Evolutionary conservation across 2,888 invertebrate genomes (phyloP), one percentile per base, ranked within the genome.

Genomic region (Hyalella azteca): DNA sequence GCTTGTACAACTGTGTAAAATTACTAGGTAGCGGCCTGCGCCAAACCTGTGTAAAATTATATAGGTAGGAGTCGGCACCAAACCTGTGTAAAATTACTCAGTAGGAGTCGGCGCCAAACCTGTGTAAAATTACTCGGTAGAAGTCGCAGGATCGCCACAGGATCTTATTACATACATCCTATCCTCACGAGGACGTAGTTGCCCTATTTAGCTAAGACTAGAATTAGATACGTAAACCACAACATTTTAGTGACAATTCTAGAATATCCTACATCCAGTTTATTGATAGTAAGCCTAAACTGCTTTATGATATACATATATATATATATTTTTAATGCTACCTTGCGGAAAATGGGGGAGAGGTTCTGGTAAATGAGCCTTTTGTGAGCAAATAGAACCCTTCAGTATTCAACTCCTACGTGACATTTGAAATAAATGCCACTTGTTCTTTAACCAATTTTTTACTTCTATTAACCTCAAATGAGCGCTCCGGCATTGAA

Each of bases 311-410:
- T 75, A 75, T 75, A 75, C 75, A 75, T 75, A 75, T 75, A 75
- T 75, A 73, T 73, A 75, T 75, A 75, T 75, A 75, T 75, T 75
- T 75, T 75, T 75, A 75, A 75, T 45, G 75, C 75, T 75, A 75
- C 45, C 32, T 66, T 66, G 66, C 66, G 66, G 66, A 66, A 39
- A 36, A 66, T 36, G 66, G 66, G 59, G 66, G 66, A 66, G 66
- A 66, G 66, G 66, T 66, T 5, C 54, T 54, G 54, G 26, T 54
- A 5, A 22, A 54, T 54, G 54, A 54, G 54, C 19, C 22, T 19
- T 54, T 54, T 54, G 54, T 54, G 13, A 26, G 54, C 29, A 7
- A 26, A 54, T 22, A 54, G n/a, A 54, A 54, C 54, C 9, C 36
- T 66, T 32, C 66, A 39, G 36, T 66, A 66, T 36, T 66, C 36